Evolutionary conservation across 2,888 invertebrate species (phyloP).

Genomic region (Xestia xanthographa): DNA sequence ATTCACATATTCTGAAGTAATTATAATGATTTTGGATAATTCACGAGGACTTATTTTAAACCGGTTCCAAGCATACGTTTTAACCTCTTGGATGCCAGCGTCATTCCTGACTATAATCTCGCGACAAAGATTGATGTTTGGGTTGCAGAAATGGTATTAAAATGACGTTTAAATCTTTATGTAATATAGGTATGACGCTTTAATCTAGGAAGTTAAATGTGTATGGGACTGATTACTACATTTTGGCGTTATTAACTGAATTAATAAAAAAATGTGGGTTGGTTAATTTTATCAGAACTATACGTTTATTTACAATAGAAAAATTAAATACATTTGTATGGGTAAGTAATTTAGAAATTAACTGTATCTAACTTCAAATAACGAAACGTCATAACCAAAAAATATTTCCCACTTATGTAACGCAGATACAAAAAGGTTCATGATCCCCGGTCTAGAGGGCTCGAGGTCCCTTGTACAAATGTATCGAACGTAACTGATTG

Average conservation of each 20-base stretch:
- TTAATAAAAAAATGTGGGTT: not conserved
- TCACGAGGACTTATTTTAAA: not conserved
- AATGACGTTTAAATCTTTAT: too few relatives aligned
- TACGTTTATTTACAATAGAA: not conserved
- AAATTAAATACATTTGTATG: not conserved
- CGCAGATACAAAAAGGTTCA: constrained; percentile 17
- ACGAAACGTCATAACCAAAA: not conserved
- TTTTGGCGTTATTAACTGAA: not conserved
- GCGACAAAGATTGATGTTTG: too few relatives aligned
- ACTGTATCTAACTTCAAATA: not conserved
- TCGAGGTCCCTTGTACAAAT: constrained; percentile 46
- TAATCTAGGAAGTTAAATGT: too few relatives aligned
- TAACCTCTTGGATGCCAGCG: too few relatives aligned
- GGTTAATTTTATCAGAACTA: not conserved
- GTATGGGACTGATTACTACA: too few relatives aligned
- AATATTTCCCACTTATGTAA: not conserved
- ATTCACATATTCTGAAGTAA: not conserved
- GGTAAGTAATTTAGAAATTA: not conserved
- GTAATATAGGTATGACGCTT: too few relatives aligned
- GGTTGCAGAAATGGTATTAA: too few relatives aligned
- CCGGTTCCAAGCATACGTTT: not conserved
- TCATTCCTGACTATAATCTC: too few relatives aligned
- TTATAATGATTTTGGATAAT: not conserved
- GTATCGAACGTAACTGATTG: constrained; percentile 55
- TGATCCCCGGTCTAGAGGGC: constrained; percentile 16